These are phyloP conservation scores for Meriones psammophilus DNA, from an alignment of 2,797 vertebrate genomes.

Conservation along the genomic window DNA sequence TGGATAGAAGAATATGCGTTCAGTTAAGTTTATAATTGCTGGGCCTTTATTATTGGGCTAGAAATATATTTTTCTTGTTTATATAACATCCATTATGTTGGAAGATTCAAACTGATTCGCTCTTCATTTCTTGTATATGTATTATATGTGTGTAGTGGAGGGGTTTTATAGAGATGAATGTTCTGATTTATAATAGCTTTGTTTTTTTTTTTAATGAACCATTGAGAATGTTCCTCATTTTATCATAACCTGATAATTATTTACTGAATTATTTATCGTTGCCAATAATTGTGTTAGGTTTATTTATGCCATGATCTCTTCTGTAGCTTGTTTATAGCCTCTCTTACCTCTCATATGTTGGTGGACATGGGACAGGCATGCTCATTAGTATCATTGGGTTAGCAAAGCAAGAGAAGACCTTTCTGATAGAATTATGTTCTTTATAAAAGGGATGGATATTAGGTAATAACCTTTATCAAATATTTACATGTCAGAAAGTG, in stretches of 20 bases:
- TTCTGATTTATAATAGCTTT: conserved; percentile 51
- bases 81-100: conserved; percentile 83
- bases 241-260: conserved; percentile 24
- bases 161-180: not conserved
- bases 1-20: conserved; percentile 84
- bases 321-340: conserved; percentile 40
- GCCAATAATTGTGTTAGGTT: conserved; percentile 48
- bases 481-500: not conserved
- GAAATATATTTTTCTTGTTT: conserved; percentile 87
- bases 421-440: conserved; percentile 29
- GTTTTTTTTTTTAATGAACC: conserved; percentile 51
- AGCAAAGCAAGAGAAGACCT: not conserved
- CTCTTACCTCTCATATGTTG: conserved; percentile 36
- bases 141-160: conserved; percentile 31
- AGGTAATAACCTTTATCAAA: conserved; percentile 52
- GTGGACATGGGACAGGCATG: not conserved
- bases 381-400: conserved; percentile 1
- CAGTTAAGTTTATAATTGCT: conserved; percentile 88
- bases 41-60: conserved; percentile 85
- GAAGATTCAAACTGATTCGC: conserved; percentile 81
- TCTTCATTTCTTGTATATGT: conserved; percentile 74
- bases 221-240: conserved; percentile 34
- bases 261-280: conserved; percentile 49
- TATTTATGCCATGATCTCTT: conserved; percentile 30
- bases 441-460: conserved; percentile 49